These are phyloP conservation scores for Brachyrhaphis roseni DNA, from an alignment of 2,797 vertebrate genomes.

Conservation along the genomic window DNA sequence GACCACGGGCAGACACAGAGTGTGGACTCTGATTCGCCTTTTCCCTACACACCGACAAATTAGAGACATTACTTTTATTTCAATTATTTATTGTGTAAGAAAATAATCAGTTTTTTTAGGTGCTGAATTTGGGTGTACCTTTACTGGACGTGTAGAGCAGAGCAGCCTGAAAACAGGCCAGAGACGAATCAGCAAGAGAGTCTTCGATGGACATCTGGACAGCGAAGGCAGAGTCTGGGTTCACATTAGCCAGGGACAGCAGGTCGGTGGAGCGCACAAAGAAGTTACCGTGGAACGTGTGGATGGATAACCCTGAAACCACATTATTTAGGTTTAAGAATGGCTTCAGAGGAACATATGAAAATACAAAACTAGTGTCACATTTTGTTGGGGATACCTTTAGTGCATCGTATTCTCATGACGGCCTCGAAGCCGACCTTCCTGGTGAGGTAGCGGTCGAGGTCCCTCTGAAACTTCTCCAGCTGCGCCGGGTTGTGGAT, in stretches of 20 bases:
- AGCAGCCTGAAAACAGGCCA: slow-evolving; percentile 96
- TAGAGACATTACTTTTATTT: background rate
- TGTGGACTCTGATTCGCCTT: slow-evolving; percentile 94
- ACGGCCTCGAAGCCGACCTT: slow-evolving; percentile 99
- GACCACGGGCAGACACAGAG: slow-evolving; percentile 94
- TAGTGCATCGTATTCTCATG: slow-evolving; percentile 98
- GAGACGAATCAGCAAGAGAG: slow-evolving; percentile 90
- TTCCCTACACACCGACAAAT: slow-evolving; percentile 81
- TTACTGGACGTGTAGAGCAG: slow-evolving; percentile 97
- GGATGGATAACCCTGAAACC: slow-evolving; percentile 92
- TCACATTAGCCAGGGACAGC: slow-evolving; percentile 95
- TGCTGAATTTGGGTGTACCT: slow-evolving; percentile 77
- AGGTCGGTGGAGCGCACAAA: slow-evolving; percentile 98
- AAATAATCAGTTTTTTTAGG: background rate
- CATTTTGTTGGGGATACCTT: slow-evolving; percentile 80
- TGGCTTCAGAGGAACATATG: background rate
- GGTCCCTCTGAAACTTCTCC: slow-evolving; percentile 91
- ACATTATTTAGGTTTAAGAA: background rate
- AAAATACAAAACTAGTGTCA: no score
- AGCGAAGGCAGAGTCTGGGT: slow-evolving; percentile 95
- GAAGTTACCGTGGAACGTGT: slow-evolving; percentile 98
- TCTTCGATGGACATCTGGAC: slow-evolving; percentile 98
- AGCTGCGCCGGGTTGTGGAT: slow-evolving; percentile 87
- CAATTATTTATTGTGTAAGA: background rate
- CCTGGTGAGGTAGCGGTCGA: slow-evolving; percentile 93